Base-by-base conservation (phyloP, 2,888 invertebrate species). In the Cartodere bifasciata region DNA sequence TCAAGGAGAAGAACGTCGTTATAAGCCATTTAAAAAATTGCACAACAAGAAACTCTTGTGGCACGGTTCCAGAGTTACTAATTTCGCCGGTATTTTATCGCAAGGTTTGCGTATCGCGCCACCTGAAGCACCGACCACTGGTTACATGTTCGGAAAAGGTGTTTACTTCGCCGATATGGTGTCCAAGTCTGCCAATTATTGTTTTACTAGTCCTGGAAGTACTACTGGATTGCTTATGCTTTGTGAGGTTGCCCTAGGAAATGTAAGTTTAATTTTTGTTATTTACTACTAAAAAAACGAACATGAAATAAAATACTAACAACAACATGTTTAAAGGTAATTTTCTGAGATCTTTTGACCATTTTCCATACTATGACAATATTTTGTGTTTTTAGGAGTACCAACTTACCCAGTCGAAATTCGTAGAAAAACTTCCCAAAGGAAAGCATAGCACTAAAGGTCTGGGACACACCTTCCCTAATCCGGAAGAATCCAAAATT, bases 141-240 rank as follows among this genome's bases (percentile, higher is more conserved):
- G 88, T 43, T 87, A 87, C 62, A 97, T 98, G 97, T 98, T 98
- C 60, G 97, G 97, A 38, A 98, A 97, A 64, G 98, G 95, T 51
- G 72, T 87, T 34, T 94, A 94, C 62, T 95, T 97, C 62, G 95
- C 95, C 6, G 97, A 98, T 59, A 95, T 95, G 92, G 94, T 95
- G 2, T 87, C 91, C 4, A 98, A 98, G 58, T 92, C 92, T 1
- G 95, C 95, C 5, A 95, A 95, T 62, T 97, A 95, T 60, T 97
- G 95, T 62, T 75, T 72, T 52, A 82, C 92, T 2, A 74, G 64
- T 42, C 64, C 63, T 7, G 48, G 54, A 13, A 76, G 74, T 53
- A 71, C 80, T 1, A 72, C 73, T n/a, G 97, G 94, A 15, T 58
- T 95, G 22, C 52, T 98, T 63, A 52, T 98, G 48, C 69, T 98